Base-by-base conservation (phyloP, 2,797 vertebrate species). In the Pangasius krempfi region DNA sequence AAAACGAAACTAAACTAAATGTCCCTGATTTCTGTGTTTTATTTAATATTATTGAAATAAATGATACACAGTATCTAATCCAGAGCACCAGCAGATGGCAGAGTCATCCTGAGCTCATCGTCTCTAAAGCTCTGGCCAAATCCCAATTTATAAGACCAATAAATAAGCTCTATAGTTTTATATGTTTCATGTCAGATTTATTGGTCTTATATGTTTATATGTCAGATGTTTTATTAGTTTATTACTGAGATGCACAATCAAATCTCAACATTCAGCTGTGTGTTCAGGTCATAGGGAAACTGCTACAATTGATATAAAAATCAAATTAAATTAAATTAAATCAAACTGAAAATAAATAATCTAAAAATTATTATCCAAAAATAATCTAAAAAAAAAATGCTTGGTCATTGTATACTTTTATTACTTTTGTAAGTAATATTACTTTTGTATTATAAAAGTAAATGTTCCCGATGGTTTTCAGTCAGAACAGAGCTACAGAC, bases 71-170 rank as follows among this genome's bases (percentile, higher is more conserved):
- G 58, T 30, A 2, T n/a, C 56, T 80, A 50, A 50, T 58, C n/a
- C 47, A 60, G 84, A 70, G 30, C 76, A 75, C 90, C 89, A 91
- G 86, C 64, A 92, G 89, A 87, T 89, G 92, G 92, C 92, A 91
- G 73, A 89, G 78, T 91, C 83, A 86, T 79, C 85, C 84, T 90
- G 68, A 50, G 50, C 80, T 82, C 33, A 30, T 47, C 8, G 5
- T 16, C 40, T 50, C 27, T 50, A 13, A 52, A 12, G 27, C 44
- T 20, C 81, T 5, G 80, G 58, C 56, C 33, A 27, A 82, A 62
- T 27, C 20, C 22, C 56, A 14, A 44, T 22, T 37, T 37, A 37
- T 37, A 37, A 37, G 37, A 37, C 37, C 37, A 37, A 37, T 37
- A 37, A 37, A 37, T 37, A 2, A 37, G 37, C 37, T 37, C 37